A percentile compares a stretch with the other conserved stretches of the same genome.
These are phyloP conservation scores for Zaprionus africanus DNA, from an alignment of 1,140 invertebrate species.

Conservation along the genomic window DNA sequence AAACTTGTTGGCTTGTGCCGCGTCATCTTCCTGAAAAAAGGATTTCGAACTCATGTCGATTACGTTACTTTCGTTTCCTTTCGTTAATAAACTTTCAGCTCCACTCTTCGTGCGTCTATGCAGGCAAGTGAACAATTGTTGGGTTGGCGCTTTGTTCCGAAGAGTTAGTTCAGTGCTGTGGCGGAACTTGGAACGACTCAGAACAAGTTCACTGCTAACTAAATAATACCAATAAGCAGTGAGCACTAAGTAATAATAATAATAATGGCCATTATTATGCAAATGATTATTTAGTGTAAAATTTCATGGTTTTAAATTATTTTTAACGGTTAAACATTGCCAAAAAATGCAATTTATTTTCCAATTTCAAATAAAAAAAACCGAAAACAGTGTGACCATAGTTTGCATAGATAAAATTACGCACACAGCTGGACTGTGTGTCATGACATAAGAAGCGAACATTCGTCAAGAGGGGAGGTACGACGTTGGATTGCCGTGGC, in stretches of 20 bases:
- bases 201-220: not conserved
- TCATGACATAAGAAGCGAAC: slow-evolving; percentile 52
- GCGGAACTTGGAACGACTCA: not conserved
- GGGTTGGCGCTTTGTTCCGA: not conserved
- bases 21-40: slow-evolving; percentile 71
- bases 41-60: slow-evolving; percentile 75
- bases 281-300: no score
- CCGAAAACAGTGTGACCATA: slow-evolving; percentile 36
- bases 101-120: not conserved
- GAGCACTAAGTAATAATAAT: no score
- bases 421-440: slow-evolving; percentile 22
- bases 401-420: slow-evolving; percentile 15
- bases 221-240: no score
- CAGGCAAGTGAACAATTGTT: slow-evolving; percentile 16
- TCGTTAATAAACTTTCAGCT: not conserved
- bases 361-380: not conserved
- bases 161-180: not conserved
- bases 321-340: no score
- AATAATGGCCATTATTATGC: no score
- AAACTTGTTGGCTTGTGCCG: slow-evolving; percentile 86
- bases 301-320: no score
- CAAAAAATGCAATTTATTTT: no score
- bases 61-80: slow-evolving; percentile 6
- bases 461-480: slow-evolving; percentile 55
- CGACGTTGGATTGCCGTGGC: slow-evolving; percentile 57